Evolutionary conservation across 2,797 vertebrate species (phyloP), one percentile per base, ranked within the genome.

Genomic region (Cryptoblepharus egeriae): DNA sequence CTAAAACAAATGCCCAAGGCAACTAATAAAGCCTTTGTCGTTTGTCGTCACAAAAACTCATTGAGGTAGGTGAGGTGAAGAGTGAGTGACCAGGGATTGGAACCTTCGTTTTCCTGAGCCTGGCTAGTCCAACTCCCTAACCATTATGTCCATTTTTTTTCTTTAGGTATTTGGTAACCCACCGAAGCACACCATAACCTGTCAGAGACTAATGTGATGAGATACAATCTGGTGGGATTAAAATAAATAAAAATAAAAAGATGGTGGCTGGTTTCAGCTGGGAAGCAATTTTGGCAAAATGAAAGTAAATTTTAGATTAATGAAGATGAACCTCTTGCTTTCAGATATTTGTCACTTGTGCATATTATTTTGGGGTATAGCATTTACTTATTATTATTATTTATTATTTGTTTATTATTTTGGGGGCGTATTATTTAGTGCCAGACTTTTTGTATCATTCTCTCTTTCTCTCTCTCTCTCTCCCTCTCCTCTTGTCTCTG

Each of bases 121-220:
- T n/a, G n/a, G n/a, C n/a, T n/a, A n/a, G n/a, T n/a, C n/a, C n/a
- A n/a, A n/a, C n/a, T n/a, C n/a, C n/a, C n/a, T n/a, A n/a, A n/a
- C n/a, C n/a, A n/a, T n/a, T n/a, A n/a, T n/a, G n/a, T n/a, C n/a
- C n/a, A n/a, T n/a, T n/a, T n/a, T n/a, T n/a, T n/a, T n/a, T n/a
- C n/a, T n/a, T n/a, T n/a, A n/a, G n/a, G 79, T 83, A 87, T 76
- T 85, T 32, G 67, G 60, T 84, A 92, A 92, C 61, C 65, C 81
- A 88, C 74, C 81, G 92, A 93, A 90, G 77, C 78, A 87, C 80
- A 90, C 79, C 57, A 85, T 52, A 91, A 80, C 65, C 39, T 90
- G 72, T 90, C 85, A 91, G 77, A 85, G 74, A 20, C 61, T 93
- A 90, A 90, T 82, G 75, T 45, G 89, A 89, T 55, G 70, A 73